Conservation (phyloP, 2,113 vertebrate species). For the Labeo rohita region DNA sequence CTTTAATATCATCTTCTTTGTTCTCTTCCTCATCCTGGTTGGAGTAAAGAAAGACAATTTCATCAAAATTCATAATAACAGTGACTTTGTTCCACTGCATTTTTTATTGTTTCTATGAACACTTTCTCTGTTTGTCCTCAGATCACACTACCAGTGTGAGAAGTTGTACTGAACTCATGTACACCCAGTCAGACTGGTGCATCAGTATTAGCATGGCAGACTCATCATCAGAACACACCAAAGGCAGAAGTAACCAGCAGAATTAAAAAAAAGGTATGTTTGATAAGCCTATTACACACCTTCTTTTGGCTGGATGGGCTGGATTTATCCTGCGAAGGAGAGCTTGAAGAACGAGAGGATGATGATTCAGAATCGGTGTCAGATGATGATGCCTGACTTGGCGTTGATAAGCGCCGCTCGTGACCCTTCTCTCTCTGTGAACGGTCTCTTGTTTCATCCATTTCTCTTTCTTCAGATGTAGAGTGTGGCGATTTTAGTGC, state of each 20-base stretch:
- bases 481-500: conserved; percentile 42
- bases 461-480: conserved; percentile 46
- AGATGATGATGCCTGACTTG: conserved; percentile 69
- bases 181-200: conserved; percentile 60
- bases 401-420: conserved; percentile 37
- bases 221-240: conserved; percentile 57
- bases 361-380: conserved; percentile 77
- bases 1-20: neutral
- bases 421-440: conserved; percentile 18
- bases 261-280: neutral
- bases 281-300: conserved; percentile 67
- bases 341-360: conserved; percentile 67
- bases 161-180: conserved; percentile 52
- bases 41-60: neutral
- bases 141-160: conserved; percentile 59
- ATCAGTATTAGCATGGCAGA: conserved; percentile 67
- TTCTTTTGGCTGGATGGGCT: conserved; percentile 63
- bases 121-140: conserved; percentile 47
- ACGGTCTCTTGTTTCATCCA: neutral
- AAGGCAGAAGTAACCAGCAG: conserved; percentile 1
- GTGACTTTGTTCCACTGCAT: neutral
- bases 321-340: conserved; percentile 62
- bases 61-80: neutral
- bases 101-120: neutral
- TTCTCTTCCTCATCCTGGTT: conserved; percentile 54